These are phyloP conservation scores for Entomobrya proxima DNA, from an alignment of 2,888 invertebrate species.

Conservation along the genomic window DNA sequence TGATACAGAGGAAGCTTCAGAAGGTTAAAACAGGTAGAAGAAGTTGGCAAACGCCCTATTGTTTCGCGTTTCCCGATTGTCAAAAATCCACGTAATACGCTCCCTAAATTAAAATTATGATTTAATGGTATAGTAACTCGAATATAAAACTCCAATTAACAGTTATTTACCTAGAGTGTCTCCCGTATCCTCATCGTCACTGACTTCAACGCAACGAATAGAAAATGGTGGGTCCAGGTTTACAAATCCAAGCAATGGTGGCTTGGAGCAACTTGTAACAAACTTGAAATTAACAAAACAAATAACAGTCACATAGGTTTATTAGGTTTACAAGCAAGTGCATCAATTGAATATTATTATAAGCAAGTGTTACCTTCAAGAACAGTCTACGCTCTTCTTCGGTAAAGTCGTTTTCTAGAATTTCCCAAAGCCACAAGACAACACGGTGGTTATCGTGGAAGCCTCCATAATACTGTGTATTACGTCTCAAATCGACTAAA, in stretches of 20 bases:
- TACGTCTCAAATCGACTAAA: constrained; percentile 88
- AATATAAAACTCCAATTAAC: too few relatives aligned
- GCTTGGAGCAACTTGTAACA: constrained; percentile 97
- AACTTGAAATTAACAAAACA: constrained; percentile 81
- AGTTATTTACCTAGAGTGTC: constrained; percentile 89
- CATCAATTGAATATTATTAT: not conserved
- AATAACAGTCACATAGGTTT: not conserved
- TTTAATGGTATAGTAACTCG: not conserved
- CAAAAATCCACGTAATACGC: constrained; percentile 98
- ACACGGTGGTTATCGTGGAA: constrained; percentile 99
- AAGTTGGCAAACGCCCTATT: constrained; percentile 96
- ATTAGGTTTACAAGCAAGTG: not conserved
- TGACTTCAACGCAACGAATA: constrained; percentile 98
- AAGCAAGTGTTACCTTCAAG: constrained; percentile 85
- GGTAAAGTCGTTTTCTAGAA: constrained; percentile 94
- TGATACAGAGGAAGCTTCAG: constrained; percentile 99
- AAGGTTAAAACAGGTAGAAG: constrained; percentile 99
- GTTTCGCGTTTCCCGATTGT: constrained; percentile 97
- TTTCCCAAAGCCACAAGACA: constrained; percentile 98
- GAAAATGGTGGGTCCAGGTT: constrained; percentile 98
- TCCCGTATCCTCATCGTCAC: constrained; percentile 96
- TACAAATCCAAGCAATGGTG: constrained; percentile 96
- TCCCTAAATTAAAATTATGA: constrained; percentile 83
- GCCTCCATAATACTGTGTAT: constrained; percentile 99
- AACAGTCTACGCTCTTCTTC: constrained; percentile 95